Evolutionary conservation across 1,140 invertebrate species (phyloP).

Genomic region (Rhizoglyphus robini): DNA sequence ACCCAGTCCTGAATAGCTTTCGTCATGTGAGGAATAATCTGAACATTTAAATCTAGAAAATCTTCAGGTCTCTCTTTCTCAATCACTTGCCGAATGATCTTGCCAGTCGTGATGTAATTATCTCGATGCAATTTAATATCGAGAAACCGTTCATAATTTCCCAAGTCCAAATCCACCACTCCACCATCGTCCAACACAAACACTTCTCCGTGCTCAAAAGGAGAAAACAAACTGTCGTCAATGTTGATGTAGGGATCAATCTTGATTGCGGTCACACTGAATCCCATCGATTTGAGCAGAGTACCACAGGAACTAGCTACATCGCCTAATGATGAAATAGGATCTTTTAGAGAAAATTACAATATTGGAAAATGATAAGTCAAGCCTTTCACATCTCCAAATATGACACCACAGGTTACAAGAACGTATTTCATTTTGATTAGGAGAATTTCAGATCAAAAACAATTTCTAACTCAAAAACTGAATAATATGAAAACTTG

Average conservation of each 20-base stretch:
- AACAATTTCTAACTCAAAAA: too few relatives aligned
- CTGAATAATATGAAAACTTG: too few relatives aligned
- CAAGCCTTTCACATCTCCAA: constrained; percentile 94
- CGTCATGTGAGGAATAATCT: constrained; percentile 98
- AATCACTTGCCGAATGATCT: constrained; percentile 93
- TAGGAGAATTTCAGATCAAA: too few relatives aligned
- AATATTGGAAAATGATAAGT: too few relatives aligned
- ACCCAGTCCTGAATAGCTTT: constrained; percentile 98
- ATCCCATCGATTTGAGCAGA: constrained; percentile 77
- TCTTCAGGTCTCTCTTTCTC: constrained; percentile 80
- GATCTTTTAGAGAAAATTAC: too few relatives aligned
- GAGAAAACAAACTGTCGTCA: constrained; percentile 95
- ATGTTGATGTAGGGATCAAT: constrained; percentile 99
- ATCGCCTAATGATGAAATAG: too few relatives aligned
- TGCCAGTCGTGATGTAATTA: constrained; percentile 99
- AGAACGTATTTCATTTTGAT: constrained; percentile 95
- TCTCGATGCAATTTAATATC: constrained; percentile 85
- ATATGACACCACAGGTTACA: constrained; percentile 93
- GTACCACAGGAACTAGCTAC: constrained; percentile 91
- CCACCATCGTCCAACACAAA: constrained; percentile 98
- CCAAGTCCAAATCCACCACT: constrained; percentile 96
- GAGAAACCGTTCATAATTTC: constrained; percentile 96
- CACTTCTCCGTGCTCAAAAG: constrained; percentile 97
- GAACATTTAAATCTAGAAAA: constrained; percentile 96
- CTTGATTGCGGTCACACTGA: constrained; percentile 90